phyloP scores from a whole-genome alignment of 2,888 invertebrate species.

The Gortyna flavago region DNA sequence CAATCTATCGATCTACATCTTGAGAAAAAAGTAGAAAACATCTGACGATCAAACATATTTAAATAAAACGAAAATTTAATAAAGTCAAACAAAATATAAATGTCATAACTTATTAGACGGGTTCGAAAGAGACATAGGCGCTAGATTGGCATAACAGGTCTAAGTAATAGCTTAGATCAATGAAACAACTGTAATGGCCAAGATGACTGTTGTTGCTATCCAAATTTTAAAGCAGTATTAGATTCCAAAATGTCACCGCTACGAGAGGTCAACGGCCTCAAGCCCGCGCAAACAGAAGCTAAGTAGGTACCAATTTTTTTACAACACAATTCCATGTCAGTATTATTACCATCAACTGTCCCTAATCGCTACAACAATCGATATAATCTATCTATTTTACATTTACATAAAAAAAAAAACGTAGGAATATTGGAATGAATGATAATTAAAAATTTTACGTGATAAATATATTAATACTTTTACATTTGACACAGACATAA shows the following conservation, averaged over 20 bases:
- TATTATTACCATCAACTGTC: slow-evolving; percentile 39
- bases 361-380: slow-evolving; percentile 57
- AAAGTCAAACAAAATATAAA: slow-evolving; percentile 54
- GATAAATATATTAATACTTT: slow-evolving; percentile 67
- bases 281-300: slow-evolving; percentile 34
- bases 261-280: slow-evolving; percentile 20
- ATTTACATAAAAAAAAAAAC: slow-evolving; percentile 28
- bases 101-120: slow-evolving; percentile 44
- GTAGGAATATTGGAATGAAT: slow-evolving; percentile 64
- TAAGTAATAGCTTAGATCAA: slow-evolving; percentile 19
- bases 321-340: slow-evolving; percentile 57
- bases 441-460: slow-evolving; percentile 35
- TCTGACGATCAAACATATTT: slow-evolving; percentile 11
- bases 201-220: slow-evolving; percentile 15
- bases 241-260: slow-evolving; percentile 18
- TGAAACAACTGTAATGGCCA: slow-evolving; percentile 39
- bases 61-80: slow-evolving; percentile 23
- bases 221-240: slow-evolving; percentile 6
- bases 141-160: slow-evolving; percentile 36
- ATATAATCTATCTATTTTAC: slow-evolving; percentile 54
- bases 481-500: slow-evolving; percentile 65
- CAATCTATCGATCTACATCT: slow-evolving; percentile 36
- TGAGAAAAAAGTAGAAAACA: slow-evolving; percentile 1
- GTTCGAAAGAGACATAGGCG: slow-evolving; percentile 13
- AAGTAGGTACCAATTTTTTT: slow-evolving; percentile 26